Evolutionary conservation across 2,888 invertebrate species (phyloP).

Genomic region (Vesta saturnalis): DNA sequence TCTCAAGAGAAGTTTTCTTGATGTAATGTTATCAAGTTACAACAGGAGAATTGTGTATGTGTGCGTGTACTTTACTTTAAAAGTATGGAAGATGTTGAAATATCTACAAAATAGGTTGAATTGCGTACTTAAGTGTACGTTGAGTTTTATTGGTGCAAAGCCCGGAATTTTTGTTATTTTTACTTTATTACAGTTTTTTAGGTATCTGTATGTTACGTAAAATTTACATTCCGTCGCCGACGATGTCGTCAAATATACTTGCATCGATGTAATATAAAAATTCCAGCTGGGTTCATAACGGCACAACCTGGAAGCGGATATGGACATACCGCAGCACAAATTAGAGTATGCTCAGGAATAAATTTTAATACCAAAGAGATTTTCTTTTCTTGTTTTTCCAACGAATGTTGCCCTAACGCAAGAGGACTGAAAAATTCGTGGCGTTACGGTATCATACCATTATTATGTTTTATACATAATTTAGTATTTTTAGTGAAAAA

Average conservation of each 20-base stretch:
- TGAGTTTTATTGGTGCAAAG: background rate
- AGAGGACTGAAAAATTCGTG: slow-evolving; percentile 1
- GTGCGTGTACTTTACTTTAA: slow-evolving; percentile 4
- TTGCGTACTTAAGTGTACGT: slow-evolving; percentile 16
- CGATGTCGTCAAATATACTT: slow-evolving; percentile 29
- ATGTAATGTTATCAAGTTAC: slow-evolving; percentile 40
- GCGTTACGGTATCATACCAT: too few relatives aligned
- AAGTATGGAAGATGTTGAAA: slow-evolving; percentile 19
- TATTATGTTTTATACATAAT: too few relatives aligned
- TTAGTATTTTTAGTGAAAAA: too few relatives aligned
- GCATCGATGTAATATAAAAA: slow-evolving; percentile 39
- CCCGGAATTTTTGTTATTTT: background rate
- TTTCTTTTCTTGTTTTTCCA: slow-evolving; percentile 16
- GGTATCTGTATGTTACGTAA: slow-evolving; percentile 5
- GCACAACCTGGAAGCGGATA: slow-evolving; percentile 32
- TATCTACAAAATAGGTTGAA: slow-evolving; percentile 19
- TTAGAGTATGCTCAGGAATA: slow-evolving; percentile 32
- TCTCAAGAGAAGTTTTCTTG: slow-evolving; percentile 37
- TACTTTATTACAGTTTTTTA: background rate
- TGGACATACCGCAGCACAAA: slow-evolving; percentile 40
- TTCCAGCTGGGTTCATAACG: slow-evolving; percentile 37
- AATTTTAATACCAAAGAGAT: slow-evolving; percentile 32
- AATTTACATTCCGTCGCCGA: slow-evolving; percentile 16
- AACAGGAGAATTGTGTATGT: slow-evolving; percentile 35
- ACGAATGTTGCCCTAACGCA: background rate